phyloP scores from a whole-genome alignment of 2,797 vertebrate species.

The Hydrophis major region DNA sequence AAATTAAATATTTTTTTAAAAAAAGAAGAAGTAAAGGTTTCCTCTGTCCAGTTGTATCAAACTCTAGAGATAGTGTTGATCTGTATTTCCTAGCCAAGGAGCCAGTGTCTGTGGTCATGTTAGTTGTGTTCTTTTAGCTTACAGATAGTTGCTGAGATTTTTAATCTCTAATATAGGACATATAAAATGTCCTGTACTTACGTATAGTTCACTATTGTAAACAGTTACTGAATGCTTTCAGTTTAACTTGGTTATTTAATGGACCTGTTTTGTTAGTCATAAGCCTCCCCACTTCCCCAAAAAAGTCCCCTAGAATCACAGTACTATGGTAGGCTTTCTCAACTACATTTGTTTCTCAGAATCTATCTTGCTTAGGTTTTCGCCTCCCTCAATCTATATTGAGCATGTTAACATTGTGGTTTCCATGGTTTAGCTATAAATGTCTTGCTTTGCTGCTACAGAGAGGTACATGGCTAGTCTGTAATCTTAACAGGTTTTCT shows the following conservation, averaged over 20 bases:
- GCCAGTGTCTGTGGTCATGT: background rate
- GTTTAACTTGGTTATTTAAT: background rate
- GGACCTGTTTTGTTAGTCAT: background rate
- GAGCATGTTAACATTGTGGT: background rate
- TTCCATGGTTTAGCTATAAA: background rate
- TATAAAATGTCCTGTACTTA: background rate
- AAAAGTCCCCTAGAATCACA: background rate
- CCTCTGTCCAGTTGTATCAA: background rate
- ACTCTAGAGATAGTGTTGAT: background rate
- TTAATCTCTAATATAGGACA: background rate
- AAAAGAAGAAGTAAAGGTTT: background rate
- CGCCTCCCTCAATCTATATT: background rate
- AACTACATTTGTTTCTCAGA: background rate
- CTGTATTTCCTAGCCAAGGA: background rate
- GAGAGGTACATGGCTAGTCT: background rate
- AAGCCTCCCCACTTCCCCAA: fast-evolving
- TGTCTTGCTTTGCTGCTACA: background rate
- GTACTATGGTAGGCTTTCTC: background rate
- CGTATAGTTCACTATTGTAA: background rate
- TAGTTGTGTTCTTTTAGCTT: background rate
- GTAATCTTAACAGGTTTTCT: background rate
- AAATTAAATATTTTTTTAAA: background rate
- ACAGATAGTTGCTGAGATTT: background rate
- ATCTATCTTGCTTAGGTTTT: background rate
- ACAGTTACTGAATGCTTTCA: background rate